phyloP scores from a whole-genome alignment of 2,113 vertebrate species.

The Perca flavescens region DNA sequence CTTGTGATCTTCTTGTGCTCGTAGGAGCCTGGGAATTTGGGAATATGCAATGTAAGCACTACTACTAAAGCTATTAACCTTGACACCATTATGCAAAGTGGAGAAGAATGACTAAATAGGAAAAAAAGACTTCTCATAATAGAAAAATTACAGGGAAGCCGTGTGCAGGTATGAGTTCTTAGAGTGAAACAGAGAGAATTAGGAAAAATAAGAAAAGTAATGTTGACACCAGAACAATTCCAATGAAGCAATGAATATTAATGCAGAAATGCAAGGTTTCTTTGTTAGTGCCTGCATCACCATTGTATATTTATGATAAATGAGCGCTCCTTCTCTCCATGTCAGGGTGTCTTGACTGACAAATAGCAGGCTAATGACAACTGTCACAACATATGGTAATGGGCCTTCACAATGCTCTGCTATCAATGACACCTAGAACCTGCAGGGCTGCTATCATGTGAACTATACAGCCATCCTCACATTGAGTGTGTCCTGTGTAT shows the following conservation, averaged over 20 bases:
- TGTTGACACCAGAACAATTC: constrained; percentile 42
- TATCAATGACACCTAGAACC: constrained; percentile 73
- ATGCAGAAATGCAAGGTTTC: constrained; percentile 58
- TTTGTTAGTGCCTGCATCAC: constrained; percentile 63
- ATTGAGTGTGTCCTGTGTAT: constrained; percentile 54
- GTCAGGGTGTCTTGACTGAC: constrained; percentile 79
- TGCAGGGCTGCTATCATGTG: constrained; percentile 49
- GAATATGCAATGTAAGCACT: constrained; percentile 55
- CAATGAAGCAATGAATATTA: constrained; percentile 74
- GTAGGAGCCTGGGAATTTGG: constrained; percentile 53
- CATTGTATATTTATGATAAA: constrained; percentile 78
- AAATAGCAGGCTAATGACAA: constrained; percentile 82
- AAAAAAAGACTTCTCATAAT: constrained; percentile 39
- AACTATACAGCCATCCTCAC: constrained; percentile 61
- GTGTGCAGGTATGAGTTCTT: constrained; percentile 27
- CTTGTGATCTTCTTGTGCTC: constrained; percentile 29
- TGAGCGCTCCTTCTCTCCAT: constrained; percentile 64
- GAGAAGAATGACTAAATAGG: constrained; percentile 56
- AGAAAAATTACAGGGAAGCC: constrained; percentile 30
- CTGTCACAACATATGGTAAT: constrained; percentile 80
- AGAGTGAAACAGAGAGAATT: constrained; percentile 26
- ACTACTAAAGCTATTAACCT: constrained; percentile 68
- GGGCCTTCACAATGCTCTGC: constrained; percentile 61
- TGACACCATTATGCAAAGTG: constrained; percentile 63
- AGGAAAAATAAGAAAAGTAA: constrained; percentile 36